These are phyloP conservation scores for Drosophila recens DNA, from an alignment of 2,888 invertebrate genomes.

Conservation along the genomic window DNA sequence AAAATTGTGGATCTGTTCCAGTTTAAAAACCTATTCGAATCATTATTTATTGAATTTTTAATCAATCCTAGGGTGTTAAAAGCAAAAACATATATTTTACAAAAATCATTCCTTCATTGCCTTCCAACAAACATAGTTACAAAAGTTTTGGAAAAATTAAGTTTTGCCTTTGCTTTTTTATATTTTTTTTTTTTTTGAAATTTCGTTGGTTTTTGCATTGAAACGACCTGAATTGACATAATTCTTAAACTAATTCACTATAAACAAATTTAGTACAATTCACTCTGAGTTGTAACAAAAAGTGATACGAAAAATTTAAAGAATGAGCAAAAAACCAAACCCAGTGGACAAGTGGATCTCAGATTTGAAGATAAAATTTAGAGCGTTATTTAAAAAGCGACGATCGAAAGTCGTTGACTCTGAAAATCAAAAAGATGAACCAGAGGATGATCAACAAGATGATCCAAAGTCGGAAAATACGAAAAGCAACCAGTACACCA, in stretches of 20 bases:
- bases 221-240: not conserved
- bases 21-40: not conserved
- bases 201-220: not conserved
- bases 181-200: not conserved
- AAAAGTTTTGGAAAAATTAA: not conserved
- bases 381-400: no score
- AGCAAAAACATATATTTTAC: no score
- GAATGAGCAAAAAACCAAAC: constrained; percentile 19
- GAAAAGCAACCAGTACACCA: not conserved
- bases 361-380: constrained; percentile 37
- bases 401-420: not conserved
- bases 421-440: not conserved
- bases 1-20: not conserved
- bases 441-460: not conserved
- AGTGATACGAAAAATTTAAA: no score
- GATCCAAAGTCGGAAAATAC: not conserved
- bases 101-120: not conserved
- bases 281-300: constrained; percentile 93
- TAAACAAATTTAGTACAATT: constrained; percentile 84
- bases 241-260: not conserved
- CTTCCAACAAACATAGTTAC: not conserved
- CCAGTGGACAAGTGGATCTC: constrained; percentile 48
- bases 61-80: not conserved
- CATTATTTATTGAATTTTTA: not conserved
- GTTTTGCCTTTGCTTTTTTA: not conserved